phyloP scores from a whole-genome alignment of 2,113 vertebrate genomes.

The Echinops telfairi region DNA sequence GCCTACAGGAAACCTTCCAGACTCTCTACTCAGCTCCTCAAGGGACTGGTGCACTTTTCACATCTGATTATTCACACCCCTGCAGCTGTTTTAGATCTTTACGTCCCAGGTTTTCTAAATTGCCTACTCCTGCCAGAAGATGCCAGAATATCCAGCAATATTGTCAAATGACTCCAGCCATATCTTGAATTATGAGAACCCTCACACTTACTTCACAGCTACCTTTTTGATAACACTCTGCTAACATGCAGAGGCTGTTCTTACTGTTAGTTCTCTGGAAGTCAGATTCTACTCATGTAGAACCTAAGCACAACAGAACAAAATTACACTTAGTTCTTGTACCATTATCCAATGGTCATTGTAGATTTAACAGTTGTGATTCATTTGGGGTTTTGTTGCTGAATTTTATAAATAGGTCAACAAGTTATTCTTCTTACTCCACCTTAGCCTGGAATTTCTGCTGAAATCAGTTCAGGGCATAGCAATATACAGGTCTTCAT shows the following conservation, averaged over 20 bases:
- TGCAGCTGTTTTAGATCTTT: neutral
- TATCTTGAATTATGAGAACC: rapidly evolving
- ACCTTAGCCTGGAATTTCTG: neutral
- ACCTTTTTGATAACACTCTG: neutral
- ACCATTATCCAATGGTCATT: neutral
- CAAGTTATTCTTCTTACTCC: neutral
- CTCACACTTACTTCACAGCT: neutral
- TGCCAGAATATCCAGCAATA: neutral
- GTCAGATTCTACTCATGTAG: neutral
- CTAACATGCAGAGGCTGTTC: neutral
- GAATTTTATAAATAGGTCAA: neutral
- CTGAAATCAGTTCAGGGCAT: neutral
- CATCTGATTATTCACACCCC: rapidly evolving
- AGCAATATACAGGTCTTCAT: neutral
- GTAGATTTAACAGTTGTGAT: neutral
- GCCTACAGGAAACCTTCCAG: rapidly evolving
- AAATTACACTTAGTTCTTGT: neutral
- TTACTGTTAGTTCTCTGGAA: neutral
- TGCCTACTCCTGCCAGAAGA: neutral
- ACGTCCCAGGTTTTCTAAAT: neutral
- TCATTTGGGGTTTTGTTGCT: neutral
- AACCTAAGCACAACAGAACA: neutral
- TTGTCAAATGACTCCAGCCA: neutral
- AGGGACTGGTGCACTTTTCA: rapidly evolving
- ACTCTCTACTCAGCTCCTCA: neutral